A percentile compares a stretch with the other conserved stretches of the same genome.
These are phyloP conservation scores for Callochromis pleurospilus DNA, from an alignment of 2,113 vertebrate species.

Conservation along the genomic window DNA sequence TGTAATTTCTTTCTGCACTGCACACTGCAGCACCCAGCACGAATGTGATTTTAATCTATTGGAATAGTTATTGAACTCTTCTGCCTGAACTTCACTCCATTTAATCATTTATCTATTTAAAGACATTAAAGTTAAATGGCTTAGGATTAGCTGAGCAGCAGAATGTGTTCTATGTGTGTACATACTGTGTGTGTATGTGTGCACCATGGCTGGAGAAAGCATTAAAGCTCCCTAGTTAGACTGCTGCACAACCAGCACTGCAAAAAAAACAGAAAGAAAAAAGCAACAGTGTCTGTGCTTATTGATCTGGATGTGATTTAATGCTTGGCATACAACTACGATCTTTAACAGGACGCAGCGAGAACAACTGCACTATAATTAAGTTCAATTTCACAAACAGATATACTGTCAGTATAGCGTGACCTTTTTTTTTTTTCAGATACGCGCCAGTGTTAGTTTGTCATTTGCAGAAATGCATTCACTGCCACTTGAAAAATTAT, in stretches of 20 bases:
- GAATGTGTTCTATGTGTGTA: not conserved
- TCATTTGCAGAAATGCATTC: not conserved
- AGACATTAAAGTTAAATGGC: not conserved
- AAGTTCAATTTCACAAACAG: slow-evolving; percentile 7
- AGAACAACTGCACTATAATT: slow-evolving; percentile 21
- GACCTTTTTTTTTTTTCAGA: not conserved
- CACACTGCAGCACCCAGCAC: not conserved
- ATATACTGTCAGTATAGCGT: not conserved
- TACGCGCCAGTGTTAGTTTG: not conserved
- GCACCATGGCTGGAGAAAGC: not conserved
- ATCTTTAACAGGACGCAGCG: slow-evolving; percentile 6
- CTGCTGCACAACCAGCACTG: slow-evolving; percentile 26
- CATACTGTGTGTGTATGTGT: not conserved
- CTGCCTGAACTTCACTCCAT: not conserved
- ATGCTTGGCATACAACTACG: slow-evolving; percentile 20
- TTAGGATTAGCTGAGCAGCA: not conserved
- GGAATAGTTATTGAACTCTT: not conserved
- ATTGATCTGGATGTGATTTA: slow-evolving; percentile 54
- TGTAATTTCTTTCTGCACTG: not conserved
- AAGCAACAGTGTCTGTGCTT: slow-evolving; percentile 7
- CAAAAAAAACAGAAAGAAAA: slow-evolving; percentile 14
- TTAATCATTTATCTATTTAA: slow-evolving; percentile 30
- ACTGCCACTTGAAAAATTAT: not conserved
- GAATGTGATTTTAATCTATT: not conserved
- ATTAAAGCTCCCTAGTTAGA: slow-evolving; percentile 24